Conservation (phyloP, 2,888 invertebrate species). For the Lissonota sp. region DNA sequence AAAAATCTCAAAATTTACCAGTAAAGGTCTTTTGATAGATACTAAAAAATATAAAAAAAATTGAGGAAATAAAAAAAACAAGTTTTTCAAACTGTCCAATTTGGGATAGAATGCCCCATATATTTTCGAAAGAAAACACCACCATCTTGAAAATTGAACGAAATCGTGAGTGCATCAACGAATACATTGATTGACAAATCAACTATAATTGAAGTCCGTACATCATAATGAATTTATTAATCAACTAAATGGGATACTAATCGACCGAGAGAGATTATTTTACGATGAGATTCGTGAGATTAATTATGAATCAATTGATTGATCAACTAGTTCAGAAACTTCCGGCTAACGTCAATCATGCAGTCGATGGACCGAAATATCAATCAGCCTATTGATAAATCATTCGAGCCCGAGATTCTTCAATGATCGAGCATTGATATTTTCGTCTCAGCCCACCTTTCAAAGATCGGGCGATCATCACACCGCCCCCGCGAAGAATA, state of each 20-base stretch:
- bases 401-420: not conserved
- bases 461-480: not conserved
- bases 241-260: not conserved
- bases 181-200: not conserved
- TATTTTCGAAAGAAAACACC: no score
- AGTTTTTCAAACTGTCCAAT: not conserved
- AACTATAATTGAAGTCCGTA: not conserved
- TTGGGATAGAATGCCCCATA: not conserved
- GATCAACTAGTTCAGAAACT: not conserved
- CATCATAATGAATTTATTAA: not conserved
- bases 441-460: not conserved
- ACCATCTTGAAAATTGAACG: no score
- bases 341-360: no score
- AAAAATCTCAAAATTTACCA: no score
- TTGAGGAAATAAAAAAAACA: not conserved
- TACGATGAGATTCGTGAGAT: not conserved
- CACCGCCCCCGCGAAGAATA: not conserved
- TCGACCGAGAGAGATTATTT: not conserved
- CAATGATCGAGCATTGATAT: slow-evolving; percentile 16
- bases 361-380: not conserved
- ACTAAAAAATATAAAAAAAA: not conserved
- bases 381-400: slow-evolving; percentile 2
- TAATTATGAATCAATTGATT: not conserved
- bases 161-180: not conserved
- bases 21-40: no score